Conservation (phyloP, 2,797 vertebrate genomes). For the Psittacula echo region DNA sequence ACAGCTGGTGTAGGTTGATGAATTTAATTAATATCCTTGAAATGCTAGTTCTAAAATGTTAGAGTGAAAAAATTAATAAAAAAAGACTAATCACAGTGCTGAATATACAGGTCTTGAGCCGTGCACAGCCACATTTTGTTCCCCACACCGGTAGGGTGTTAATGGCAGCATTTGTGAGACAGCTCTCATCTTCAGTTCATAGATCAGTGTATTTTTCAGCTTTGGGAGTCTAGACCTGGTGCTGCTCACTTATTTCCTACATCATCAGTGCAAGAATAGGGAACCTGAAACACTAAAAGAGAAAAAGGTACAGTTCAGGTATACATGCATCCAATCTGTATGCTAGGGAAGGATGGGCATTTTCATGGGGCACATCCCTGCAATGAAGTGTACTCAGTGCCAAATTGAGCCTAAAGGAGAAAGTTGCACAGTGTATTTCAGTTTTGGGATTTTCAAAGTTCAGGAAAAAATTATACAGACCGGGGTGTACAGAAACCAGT, state of each 20-base stretch:
- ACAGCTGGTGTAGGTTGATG: neutral
- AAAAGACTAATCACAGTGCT: neutral
- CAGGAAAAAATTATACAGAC: neutral
- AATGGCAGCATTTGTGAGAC: neutral
- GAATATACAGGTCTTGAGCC: neutral
- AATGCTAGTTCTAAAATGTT: neutral
- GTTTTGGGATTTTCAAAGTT: neutral
- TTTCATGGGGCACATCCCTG: neutral
- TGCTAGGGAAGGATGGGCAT: neutral
- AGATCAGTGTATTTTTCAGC: neutral
- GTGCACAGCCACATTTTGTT: neutral
- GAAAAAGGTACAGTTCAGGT: neutral
- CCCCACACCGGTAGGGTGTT: neutral
- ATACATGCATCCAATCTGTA: neutral
- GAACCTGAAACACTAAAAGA: neutral
- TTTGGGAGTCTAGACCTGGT: neutral
- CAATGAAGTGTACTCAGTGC: neutral
- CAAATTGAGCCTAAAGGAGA: neutral
- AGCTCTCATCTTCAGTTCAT: neutral
- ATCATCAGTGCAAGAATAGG: neutral
- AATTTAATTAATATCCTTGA: neutral
- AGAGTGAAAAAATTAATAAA: neutral
- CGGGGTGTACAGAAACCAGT: neutral
- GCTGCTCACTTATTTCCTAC: neutral
- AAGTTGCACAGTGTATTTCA: neutral